A percentile compares a stretch with the other conserved stretches of the same genome.
Evolutionary conservation across 2,113 vertebrate genomes (phyloP).

Genomic region (Ascaphus truei): DNA sequence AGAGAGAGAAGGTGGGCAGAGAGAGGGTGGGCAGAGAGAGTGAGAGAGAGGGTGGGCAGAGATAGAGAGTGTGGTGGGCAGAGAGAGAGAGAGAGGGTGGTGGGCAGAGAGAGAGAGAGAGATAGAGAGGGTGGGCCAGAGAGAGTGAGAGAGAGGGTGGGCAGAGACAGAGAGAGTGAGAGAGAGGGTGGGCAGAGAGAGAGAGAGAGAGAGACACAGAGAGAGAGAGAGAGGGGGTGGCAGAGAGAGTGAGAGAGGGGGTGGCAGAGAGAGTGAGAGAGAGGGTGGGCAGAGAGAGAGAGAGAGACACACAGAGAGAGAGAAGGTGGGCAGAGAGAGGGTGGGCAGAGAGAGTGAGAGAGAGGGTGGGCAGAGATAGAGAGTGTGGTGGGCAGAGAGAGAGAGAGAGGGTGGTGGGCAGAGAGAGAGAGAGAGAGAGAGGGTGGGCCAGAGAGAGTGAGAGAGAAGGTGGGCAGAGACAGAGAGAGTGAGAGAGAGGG

Average conservation of each 20-base stretch:
- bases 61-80: not conserved
- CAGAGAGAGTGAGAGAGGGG: not conserved
- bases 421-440: not conserved
- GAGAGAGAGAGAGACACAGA: not conserved
- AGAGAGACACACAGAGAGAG: not conserved
- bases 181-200: fast-evolving
- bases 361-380: not conserved
- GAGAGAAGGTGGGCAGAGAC: not conserved
- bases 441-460: not conserved
- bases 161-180: fast-evolving
- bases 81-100: not conserved
- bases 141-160: not conserved
- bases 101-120: not conserved
- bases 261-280: not conserved
- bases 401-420: not conserved
- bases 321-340: not conserved
- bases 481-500: not conserved
- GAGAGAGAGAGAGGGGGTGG: not conserved
- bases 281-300: not conserved
- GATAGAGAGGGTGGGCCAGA: too few species aligned
- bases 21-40: too few species aligned
- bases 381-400: not conserved
- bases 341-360: not conserved
- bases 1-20: too few species aligned
- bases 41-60: fast-evolving